Evolutionary conservation across 30 jellyfish, hydroid and myxozoan genomes (phyloP).

Genomic region (Pseudorhiza aurosa): DNA sequence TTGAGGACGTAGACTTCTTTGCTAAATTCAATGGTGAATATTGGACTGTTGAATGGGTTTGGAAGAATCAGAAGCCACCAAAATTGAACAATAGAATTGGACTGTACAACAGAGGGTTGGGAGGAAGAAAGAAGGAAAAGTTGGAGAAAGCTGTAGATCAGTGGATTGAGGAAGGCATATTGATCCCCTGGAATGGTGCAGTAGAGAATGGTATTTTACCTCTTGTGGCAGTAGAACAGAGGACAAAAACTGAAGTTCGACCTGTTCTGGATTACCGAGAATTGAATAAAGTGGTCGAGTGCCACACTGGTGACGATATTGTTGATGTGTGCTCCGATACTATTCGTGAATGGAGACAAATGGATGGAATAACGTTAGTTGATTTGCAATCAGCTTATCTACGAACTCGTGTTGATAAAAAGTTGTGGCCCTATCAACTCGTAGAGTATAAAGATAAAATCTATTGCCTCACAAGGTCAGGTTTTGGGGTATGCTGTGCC

Average conservation of each 20-base stretch:
- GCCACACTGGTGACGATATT: slow-evolving; percentile 29
- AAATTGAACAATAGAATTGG: neutral
- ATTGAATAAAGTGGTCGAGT: slow-evolving; percentile 11
- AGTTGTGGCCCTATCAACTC: slow-evolving; percentile 26
- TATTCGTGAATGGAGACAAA: slow-evolving; percentile 44
- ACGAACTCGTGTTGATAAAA: neutral
- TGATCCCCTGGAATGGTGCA: slow-evolving; percentile 16
- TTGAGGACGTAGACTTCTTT: neutral
- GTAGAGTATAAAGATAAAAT: slow-evolving; percentile 5
- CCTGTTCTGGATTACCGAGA: slow-evolving; percentile 54
- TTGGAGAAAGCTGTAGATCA: slow-evolving; percentile 18
- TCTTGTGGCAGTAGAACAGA: slow-evolving; percentile 26
- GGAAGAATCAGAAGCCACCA: slow-evolving; percentile 16
- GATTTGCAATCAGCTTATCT: slow-evolving; percentile 22
- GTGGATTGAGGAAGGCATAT: slow-evolving; percentile 5
- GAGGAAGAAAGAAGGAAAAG: neutral
- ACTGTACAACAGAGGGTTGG: neutral
- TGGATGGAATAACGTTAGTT: slow-evolving; percentile 22
- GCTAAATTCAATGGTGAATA: slow-evolving; percentile 19
- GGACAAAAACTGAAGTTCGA: slow-evolving; percentile 22
- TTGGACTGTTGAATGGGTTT: slow-evolving; percentile 22
- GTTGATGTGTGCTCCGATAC: slow-evolving; percentile 28
- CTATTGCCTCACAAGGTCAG: slow-evolving; percentile 14
- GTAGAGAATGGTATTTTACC: slow-evolving; percentile 30
- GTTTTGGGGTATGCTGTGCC: slow-evolving; percentile 21